These are phyloP conservation scores for Hydrolagus colliei DNA, from an alignment of 2,797 vertebrate species.

Conservation along the genomic window DNA sequence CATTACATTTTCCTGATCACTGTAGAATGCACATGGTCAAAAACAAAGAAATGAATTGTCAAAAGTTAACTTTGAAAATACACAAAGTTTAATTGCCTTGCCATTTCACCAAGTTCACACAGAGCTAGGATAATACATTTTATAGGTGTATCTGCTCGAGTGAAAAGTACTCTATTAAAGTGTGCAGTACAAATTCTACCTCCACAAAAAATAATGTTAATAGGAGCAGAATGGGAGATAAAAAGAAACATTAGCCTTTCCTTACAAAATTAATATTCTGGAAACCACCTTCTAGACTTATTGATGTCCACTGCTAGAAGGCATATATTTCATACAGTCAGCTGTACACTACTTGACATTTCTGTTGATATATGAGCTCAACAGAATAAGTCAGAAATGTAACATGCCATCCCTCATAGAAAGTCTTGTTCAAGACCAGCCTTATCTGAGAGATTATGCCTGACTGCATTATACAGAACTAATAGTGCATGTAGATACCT, in stretches of 20 bases:
- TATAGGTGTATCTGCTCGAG: not conserved
- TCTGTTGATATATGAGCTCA: constrained; percentile 68
- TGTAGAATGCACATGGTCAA: not conserved
- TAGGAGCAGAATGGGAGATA: not conserved
- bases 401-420: constrained; percentile 64
- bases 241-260: not conserved
- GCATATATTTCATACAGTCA: constrained; percentile 46
- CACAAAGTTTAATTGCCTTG: not conserved
- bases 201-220: constrained; percentile 2
- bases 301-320: constrained; percentile 22
- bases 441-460: constrained; percentile 86
- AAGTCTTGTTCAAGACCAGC: constrained; percentile 59
- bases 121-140: not conserved
- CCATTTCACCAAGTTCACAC: not conserved
- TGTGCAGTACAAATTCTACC: not conserved
- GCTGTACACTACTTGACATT: constrained; percentile 70
- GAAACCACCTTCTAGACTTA: not conserved
- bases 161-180: not conserved
- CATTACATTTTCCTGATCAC: not conserved
- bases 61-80: not conserved
- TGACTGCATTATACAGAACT: constrained; percentile 79
- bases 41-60: not conserved
- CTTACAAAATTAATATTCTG: constrained; percentile 8
- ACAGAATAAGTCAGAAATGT: constrained; percentile 63
- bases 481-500: constrained; percentile 91